These are phyloP conservation scores for Oikopleura dioica DNA, from an alignment of 23 tunicate species.

Conservation along the genomic window DNA sequence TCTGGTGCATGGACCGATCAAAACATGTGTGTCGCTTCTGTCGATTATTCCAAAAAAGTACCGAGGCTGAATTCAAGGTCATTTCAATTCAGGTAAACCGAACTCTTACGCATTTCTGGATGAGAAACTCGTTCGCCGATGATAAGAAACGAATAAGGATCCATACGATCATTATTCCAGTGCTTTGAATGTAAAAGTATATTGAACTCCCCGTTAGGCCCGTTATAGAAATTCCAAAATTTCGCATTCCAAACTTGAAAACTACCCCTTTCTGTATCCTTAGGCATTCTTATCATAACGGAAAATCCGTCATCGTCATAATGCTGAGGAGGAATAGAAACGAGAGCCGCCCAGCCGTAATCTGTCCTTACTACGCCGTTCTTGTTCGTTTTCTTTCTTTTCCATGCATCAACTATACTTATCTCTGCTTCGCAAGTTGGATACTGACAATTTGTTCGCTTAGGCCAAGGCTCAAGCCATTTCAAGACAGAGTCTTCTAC, in stretches of 20 bases:
- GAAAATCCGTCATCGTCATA: neutral
- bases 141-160: neutral
- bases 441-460: neutral
- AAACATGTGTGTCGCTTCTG: too few relatives aligned
- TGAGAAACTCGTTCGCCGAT: neutral
- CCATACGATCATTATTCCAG: neutral
- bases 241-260: neutral
- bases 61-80: too few relatives aligned
- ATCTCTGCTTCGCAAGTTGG: slow-evolving; percentile 1
- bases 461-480: neutral
- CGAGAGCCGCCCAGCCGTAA: neutral
- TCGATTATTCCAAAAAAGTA: too few relatives aligned
- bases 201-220: neutral
- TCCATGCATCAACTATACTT: neutral
- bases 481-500: too few relatives aligned
- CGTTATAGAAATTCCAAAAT: neutral
- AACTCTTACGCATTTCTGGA: neutral
- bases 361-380: too few relatives aligned
- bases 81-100: too few relatives aligned
- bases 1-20: too few relatives aligned
- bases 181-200: neutral
- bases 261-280: neutral
- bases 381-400: too few relatives aligned
- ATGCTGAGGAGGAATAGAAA: neutral
- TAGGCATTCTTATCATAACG: neutral